Evolutionary conservation across 2,113 vertebrate genomes (phyloP), one percentile per base, ranked within the genome.

Genomic region (Zapus hudsonius): DNA sequence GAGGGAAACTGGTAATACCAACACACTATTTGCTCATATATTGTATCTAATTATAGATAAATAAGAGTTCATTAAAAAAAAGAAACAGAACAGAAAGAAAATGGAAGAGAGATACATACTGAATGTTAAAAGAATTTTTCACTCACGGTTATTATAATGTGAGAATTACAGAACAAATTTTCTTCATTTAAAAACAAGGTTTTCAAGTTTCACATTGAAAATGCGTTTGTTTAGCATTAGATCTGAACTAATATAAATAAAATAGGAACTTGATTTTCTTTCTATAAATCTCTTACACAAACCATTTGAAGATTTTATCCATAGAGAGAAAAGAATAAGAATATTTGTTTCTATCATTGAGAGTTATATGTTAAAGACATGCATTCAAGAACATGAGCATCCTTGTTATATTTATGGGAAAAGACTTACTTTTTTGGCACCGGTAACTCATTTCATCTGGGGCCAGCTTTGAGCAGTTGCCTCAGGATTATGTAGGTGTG

Each of bases 331-430:
- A 29, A 86, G 12, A 36, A 31, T 29, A 87, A 59, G 3, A 84
- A 42, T 80, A 23, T 52, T 15, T 7, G 52, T 8, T 47, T 84
- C 63, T 84, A 78, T 74, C 7, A 66, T 42, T 76, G 29, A 85
- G 10, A 91, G 52, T 73, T 73, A 69, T 15, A 61, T 89, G 20
- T 81, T 80, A 73, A 94, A 94, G 66, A 89, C 55, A 76, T 44
- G 86, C 83, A 86, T 69, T 80, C 38, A 72, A 74, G 88, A 90
- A 64, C 52, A 64, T 5, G 36, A 25, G 29, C 25, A 81, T 61
- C 13, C 82, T 91, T 92, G 52, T 70, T 70, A 83, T 11, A 87
- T 61, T 88, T 95, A 5, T 91, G 31, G 6, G 47, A 23, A 64
- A 87, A 84, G 36, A 63, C 22, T 72, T 87, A 16, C 8, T 84